phyloP scores from a whole-genome alignment of 2,113 vertebrate species.

The Lates calcarifer region DNA sequence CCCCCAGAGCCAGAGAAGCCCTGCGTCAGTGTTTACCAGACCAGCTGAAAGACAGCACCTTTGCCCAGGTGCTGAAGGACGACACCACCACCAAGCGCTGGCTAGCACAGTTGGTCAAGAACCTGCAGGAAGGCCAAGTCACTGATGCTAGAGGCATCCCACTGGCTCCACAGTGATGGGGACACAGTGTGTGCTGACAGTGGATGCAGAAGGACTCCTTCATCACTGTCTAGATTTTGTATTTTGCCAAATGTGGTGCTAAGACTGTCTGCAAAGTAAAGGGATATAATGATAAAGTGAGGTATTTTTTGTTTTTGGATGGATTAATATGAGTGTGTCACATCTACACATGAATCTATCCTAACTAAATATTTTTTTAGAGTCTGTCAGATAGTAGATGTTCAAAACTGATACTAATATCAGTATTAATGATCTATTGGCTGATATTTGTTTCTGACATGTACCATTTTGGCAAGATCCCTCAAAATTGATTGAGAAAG shows the following conservation, averaged over 20 bases:
- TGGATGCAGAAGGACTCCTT: conserved; percentile 19
- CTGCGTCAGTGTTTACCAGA: conserved; percentile 98
- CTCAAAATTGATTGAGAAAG: neutral
- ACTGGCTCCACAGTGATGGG: conserved; percentile 91
- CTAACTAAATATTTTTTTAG: neutral
- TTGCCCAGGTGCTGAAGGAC: conserved; percentile 98
- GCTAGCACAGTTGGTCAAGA: conserved; percentile 98
- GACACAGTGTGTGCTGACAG: neutral
- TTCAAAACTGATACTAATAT: neutral
- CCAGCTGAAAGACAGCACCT: conserved; percentile 98
- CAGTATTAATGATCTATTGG: neutral
- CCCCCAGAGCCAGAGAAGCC: conserved; percentile 95
- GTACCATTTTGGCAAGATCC: neutral
- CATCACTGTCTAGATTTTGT: conserved; percentile 27
- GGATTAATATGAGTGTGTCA: conserved; percentile 14
- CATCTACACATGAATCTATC: neutral
- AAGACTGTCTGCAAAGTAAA: conserved; percentile 47
- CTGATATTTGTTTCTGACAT: conserved; percentile 13
- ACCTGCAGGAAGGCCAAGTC: conserved; percentile 98
- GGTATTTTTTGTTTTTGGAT: conserved; percentile 28
- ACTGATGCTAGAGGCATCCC: conserved; percentile 96
- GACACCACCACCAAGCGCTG: conserved; percentile 99
- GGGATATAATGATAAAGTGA: conserved; percentile 17
- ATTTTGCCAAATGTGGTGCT: conserved; percentile 47
- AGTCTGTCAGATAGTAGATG: conserved; percentile 1